Evolutionary conservation across 1,140 invertebrate genomes (phyloP).

Genomic region (Penaeus vannamei): DNA sequence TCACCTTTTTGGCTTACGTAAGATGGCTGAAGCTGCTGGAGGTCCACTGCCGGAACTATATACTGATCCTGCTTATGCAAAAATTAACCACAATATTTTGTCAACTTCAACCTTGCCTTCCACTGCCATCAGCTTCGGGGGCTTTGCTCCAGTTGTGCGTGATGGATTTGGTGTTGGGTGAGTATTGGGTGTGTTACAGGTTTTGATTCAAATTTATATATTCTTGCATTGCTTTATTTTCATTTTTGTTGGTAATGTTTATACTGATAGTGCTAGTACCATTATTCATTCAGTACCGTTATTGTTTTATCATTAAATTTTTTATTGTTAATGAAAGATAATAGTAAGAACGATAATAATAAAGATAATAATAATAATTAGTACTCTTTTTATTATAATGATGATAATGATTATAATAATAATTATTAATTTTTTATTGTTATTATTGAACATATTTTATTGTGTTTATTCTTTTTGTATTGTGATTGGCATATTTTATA

Average conservation of each 20-base stretch:
- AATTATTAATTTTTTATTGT: too few relatives aligned
- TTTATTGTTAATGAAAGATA: too few relatives aligned
- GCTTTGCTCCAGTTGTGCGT: constrained; percentile 92
- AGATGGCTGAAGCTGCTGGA: constrained; percentile 78
- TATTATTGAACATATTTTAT: too few relatives aligned
- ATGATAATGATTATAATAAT: too few relatives aligned
- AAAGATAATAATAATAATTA: too few relatives aligned
- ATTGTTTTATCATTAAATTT: too few relatives aligned
- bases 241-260: too few relatives aligned
- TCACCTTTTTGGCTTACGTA: constrained; percentile 90
- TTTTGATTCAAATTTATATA: background rate
- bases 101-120: constrained; percentile 95
- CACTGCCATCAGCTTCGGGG: constrained; percentile 88
- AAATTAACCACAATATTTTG: constrained; percentile 92
- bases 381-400: too few relatives aligned
- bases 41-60: constrained; percentile 79
- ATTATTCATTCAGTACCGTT: too few relatives aligned
- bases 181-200: background rate
- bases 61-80: constrained; percentile 84
- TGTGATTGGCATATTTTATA: background rate
- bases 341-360: too few relatives aligned
- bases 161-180: constrained; percentile 94
- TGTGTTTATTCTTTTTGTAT: too few relatives aligned
- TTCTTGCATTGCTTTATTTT: background rate
- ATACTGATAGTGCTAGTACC: too few relatives aligned